Base-by-base conservation (phyloP, 2,888 invertebrate genomes). In the Lamproptera curius region DNA sequence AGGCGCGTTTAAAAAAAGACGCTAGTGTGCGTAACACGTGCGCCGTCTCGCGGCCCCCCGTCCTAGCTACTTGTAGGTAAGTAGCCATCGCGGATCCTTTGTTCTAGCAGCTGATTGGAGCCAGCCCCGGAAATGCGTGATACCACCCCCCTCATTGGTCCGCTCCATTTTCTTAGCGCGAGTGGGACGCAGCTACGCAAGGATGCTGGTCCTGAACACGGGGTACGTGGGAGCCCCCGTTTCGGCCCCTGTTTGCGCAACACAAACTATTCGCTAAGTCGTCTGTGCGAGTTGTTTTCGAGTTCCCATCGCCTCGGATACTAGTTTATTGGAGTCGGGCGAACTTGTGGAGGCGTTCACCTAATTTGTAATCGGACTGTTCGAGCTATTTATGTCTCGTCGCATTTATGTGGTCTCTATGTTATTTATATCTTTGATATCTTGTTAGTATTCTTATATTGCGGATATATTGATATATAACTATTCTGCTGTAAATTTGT, bases 71-170 rank as follows among this genome's bases (percentile, higher is more conserved):
- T 84, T 70, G 76, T 85, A 83, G 75, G 78, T 77, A 76, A 86
- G 85, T 86, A 86, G 87, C 85, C 83, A 85, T 81, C 83, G 76
- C 79, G 74, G 75, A 72, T 84, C 88, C 80, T 84, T 88, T 88
- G 88, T 88, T 88, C 88, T 88, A 88, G 84, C 86, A 88, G 88
- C 88, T 88, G 88, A 88, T 88, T 88, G 88, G 88, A 88, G 86
- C 80, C 78, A 80, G 76, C 83, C 74, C 85, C 84, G 87, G 88
- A 87, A 86, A 85, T 88, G 88, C 87, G 88, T 88, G 80, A 84
- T 85, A 85, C 83, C 84, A 86, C 78, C 87, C 87, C 87, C 84
- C 84, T 82, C 85, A 88, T 88, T 88, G 88, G 88, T 87, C 84
- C 83, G 86, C 74, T 85, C 83, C 84, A 81, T 87, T 86, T 87